A percentile compares a stretch with the other conserved stretches of the same genome.
These are phyloP conservation scores for Adelges cooleyi DNA, from an alignment of 1,140 invertebrate species.

Conservation along the genomic window DNA sequence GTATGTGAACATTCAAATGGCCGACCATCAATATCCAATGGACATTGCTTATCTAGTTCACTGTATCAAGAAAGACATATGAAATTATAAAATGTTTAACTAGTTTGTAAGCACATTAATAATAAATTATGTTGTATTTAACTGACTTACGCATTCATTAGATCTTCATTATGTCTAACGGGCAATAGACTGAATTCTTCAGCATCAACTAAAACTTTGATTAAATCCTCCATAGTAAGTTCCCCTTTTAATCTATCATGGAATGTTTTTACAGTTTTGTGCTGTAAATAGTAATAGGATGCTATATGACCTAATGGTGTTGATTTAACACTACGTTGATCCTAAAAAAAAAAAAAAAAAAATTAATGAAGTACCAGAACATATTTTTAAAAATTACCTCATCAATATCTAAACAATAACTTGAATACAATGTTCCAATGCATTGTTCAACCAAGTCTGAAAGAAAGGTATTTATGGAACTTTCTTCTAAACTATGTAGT, in stretches of 20 bases:
- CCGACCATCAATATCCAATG: constrained; percentile 56
- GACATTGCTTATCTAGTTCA: constrained; percentile 67
- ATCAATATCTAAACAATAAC: constrained; percentile 59
- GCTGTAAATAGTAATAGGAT: constrained; percentile 94
- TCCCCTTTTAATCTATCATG: constrained; percentile 51
- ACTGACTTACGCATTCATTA: constrained; percentile 66
- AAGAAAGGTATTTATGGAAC: constrained; percentile 60
- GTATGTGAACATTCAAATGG: constrained; percentile 81
- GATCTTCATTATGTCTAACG: constrained; percentile 96
- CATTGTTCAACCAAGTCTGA: constrained; percentile 66
- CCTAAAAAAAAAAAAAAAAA: constrained; percentile 40
- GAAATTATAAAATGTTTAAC: not conserved
- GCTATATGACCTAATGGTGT: constrained; percentile 85
- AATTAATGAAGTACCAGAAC: not conserved
- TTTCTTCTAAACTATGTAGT: constrained; percentile 61
- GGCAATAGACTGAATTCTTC: constrained; percentile 90
- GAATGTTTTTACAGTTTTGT: constrained; percentile 82
- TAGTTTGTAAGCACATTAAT: not conserved
- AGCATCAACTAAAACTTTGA: constrained; percentile 69
- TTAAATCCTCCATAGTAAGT: constrained; percentile 57
- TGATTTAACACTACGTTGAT: constrained; percentile 55
- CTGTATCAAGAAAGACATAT: constrained; percentile 40
- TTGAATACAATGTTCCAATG: constrained; percentile 54
- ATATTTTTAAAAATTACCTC: constrained; percentile 38
- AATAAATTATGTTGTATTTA: not conserved